phyloP scores from a whole-genome alignment of 2,888 invertebrate genomes.

The Ochlodes sylvanus region DNA sequence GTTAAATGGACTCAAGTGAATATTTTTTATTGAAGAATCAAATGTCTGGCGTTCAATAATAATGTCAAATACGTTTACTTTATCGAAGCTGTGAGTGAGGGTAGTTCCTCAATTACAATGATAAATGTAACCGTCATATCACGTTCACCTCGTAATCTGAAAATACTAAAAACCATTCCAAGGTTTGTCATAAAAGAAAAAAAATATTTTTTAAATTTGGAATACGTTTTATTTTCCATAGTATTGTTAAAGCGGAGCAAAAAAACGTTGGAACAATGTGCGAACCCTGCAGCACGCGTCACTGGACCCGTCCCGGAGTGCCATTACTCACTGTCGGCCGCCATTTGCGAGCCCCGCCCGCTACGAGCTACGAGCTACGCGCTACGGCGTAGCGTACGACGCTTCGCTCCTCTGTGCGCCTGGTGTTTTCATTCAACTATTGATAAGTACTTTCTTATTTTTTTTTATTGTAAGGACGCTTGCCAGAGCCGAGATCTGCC shows the following conservation, averaged over 20 bases:
- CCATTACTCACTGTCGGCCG: slow-evolving; percentile 84
- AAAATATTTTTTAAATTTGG: slow-evolving; percentile 2
- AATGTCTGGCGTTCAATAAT: too few species aligned
- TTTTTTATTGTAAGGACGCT: background rate
- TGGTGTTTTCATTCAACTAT: slow-evolving; percentile 34
- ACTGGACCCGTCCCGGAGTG: slow-evolving; percentile 80
- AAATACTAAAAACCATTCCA: background rate
- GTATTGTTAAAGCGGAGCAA: slow-evolving; percentile 14
- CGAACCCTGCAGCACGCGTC: slow-evolving; percentile 81
- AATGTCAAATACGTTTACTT: too few species aligned
- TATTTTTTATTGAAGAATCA: too few species aligned
- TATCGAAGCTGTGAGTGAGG: too few species aligned
- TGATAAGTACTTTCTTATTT: slow-evolving; percentile 15
- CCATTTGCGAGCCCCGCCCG: slow-evolving; percentile 82
- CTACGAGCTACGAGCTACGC: slow-evolving; percentile 73
- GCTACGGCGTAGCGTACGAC: slow-evolving; percentile 58
- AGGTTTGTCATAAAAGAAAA: background rate
- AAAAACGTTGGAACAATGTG: slow-evolving; percentile 40
- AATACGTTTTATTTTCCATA: slow-evolving; percentile 6
- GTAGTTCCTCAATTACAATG: too few species aligned
- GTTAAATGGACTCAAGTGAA: too few species aligned
- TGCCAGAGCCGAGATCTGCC: background rate
- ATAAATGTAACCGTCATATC: background rate
- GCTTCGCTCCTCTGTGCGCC: slow-evolving; percentile 26
- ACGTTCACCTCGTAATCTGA: background rate